Percentiles rank a stretch among this genome's conserved stretches.
Conservation (phyloP, 1,140 invertebrate species). For the Globodera rostochiensis region DNA sequence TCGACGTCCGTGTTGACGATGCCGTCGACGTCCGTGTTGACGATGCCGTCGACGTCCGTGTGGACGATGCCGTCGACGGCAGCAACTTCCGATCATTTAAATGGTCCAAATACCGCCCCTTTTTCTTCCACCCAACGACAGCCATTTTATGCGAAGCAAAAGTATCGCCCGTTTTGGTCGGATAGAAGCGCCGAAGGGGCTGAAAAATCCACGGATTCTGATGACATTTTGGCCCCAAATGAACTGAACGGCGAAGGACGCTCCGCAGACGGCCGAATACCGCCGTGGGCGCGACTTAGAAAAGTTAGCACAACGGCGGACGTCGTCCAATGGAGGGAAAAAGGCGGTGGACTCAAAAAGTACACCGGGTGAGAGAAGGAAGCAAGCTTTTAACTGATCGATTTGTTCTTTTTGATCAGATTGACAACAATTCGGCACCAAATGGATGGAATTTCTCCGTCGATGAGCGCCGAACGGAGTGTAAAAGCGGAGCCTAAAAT, state of each 20-base stretch:
- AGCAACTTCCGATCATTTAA: not conserved
- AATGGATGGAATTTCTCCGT: not conserved
- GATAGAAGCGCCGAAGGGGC: not conserved
- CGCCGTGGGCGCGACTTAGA: not conserved
- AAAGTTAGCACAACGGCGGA: not conserved
- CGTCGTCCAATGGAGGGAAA: too few species aligned
- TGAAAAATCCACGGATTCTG: too few species aligned
- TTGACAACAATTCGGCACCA: not conserved
- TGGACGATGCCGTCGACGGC: not conserved
- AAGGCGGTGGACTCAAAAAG: not conserved
- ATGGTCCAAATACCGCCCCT: not conserved
- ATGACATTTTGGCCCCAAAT: too few species aligned
- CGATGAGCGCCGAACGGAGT: not conserved
- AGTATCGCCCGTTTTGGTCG: too few species aligned
- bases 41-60: too few species aligned
- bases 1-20: not conserved
- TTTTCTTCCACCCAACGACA: too few species aligned
- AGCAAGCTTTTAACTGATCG: not conserved
- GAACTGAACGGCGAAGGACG: too few species aligned
- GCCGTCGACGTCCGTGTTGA: not conserved
- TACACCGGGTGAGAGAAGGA: not conserved
- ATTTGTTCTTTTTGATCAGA: not conserved
- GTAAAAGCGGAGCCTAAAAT: not conserved
- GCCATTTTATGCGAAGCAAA: too few species aligned
- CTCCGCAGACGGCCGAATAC: too few species aligned